Conservation (phyloP, 2,113 vertebrate genomes). For the Leuciscus idus region DNA sequence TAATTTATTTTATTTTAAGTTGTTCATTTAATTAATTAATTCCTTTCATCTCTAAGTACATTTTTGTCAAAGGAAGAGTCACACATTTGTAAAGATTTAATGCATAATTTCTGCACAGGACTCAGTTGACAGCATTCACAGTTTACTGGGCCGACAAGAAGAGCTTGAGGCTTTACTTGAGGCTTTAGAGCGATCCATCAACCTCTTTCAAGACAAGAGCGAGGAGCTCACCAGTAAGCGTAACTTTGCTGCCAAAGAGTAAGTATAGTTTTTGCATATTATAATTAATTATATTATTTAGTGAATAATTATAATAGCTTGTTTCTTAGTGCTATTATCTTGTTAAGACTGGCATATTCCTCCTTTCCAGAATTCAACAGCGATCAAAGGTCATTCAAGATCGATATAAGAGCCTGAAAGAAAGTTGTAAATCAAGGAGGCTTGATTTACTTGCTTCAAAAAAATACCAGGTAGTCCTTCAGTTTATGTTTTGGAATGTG, state of each 20-base stretch:
- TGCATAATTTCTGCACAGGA: slow-evolving; percentile 72
- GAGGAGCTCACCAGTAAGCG: slow-evolving; percentile 68
- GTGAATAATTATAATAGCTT: background rate
- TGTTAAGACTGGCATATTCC: background rate
- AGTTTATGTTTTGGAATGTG: background rate
- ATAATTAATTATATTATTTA: background rate
- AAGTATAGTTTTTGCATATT: slow-evolving; percentile 53
- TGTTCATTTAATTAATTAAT: too few relatives aligned
- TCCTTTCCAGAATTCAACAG: slow-evolving; percentile 75
- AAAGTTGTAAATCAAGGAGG: slow-evolving; percentile 74
- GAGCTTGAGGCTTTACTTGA: slow-evolving; percentile 79
- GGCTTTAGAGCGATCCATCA: slow-evolving; percentile 74
- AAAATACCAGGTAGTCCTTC: slow-evolving; percentile 80
- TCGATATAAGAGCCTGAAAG: slow-evolving; percentile 71
- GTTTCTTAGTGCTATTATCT: background rate
- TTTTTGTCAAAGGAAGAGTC: background rate
- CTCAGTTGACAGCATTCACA: slow-evolving; percentile 77
- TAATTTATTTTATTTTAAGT: background rate
- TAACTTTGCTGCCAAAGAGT: slow-evolving; percentile 77
- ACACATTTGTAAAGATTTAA: background rate
- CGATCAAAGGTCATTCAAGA: slow-evolving; percentile 67
- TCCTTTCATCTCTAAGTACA: background rate
- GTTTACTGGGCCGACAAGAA: slow-evolving; percentile 80
- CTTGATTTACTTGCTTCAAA: slow-evolving; percentile 77
- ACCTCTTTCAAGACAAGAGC: slow-evolving; percentile 71